Conservation (phyloP, 2,113 vertebrate species). For the Sander lucioperca region DNA sequence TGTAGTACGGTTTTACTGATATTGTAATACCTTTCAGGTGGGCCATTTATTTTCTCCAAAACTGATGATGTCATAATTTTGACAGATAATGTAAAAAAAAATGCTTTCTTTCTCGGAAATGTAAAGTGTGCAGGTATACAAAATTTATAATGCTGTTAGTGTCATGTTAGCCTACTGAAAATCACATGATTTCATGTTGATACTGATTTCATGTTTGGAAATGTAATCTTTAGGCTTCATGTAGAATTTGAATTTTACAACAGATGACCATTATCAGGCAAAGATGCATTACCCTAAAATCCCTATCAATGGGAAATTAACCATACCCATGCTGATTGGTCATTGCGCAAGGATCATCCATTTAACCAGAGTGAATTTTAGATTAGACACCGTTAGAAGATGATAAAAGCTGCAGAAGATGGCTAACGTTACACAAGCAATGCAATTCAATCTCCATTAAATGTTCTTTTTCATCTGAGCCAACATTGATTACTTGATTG, state of each 20-base stretch:
- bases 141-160: too few relatives aligned
- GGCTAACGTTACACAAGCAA: neutral
- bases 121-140: too few relatives aligned
- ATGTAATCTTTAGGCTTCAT: neutral
- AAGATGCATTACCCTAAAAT: neutral
- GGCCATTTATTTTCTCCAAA: too few relatives aligned
- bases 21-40: too few relatives aligned
- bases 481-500: neutral
- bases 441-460: too few relatives aligned
- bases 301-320: neutral
- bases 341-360: neutral
- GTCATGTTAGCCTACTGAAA: too few relatives aligned
- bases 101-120: too few relatives aligned
- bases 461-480: neutral
- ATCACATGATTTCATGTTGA: neutral
- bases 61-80: too few relatives aligned
- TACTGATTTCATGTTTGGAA: neutral
- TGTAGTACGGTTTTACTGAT: too few relatives aligned
- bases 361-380: neutral
- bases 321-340: neutral
- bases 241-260: neutral
- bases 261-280: neutral
- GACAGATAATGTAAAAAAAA: too few relatives aligned
- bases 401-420: neutral
- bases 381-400: neutral